Base-by-base conservation (phyloP, 2,888 invertebrate genomes). In the Hanleya hanleyi region DNA sequence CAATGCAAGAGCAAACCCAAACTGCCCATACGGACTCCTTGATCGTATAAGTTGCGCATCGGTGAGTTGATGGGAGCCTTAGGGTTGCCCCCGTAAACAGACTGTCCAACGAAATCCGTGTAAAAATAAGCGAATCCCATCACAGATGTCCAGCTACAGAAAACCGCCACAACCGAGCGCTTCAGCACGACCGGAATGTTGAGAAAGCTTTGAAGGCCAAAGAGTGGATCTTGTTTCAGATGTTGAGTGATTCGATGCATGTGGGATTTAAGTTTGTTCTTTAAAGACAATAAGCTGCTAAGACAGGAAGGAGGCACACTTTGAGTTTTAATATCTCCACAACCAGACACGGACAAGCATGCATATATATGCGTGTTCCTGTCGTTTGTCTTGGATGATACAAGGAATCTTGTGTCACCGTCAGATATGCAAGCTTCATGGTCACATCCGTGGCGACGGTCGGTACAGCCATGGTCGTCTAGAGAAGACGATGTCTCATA, bases 111-210 rank as follows among this genome's bases (percentile, higher is more conserved):
- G 87, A 97, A 98, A 91, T 98, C 98, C 0, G 98, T 98, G 90
- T 97, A 98, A 91, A 97, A 98, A 12, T 98, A 92, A 0, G 97
- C 97, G 89, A 98, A 98, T 89, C 97, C 97, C 79, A 98, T 97
- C 83, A 98, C 95, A 0, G 97, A 96, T 95, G 97, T 97, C 98
- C 98, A 98, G 89, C 97, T 97, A 91, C 97, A 98, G 67, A 98
- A 93, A 92, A 98, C 97, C 33, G 98, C 98, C 72, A 97, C 89
- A 84, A 97, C 97, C 15, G 98, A 93, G 88, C 96, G 94, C 38
- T 95, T 93, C 76, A 98, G 92, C 0, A 97, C 97, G 57, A 82
- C 92, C 0, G 98, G 98, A 95, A 98, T 96, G 89, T 94, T 77
- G 41, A 86, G 79, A 47, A 89, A 71, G 36, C 83, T 73, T 36